A percentile compares a stretch with the other conserved stretches of the same genome.
phyloP scores from a whole-genome alignment of 2,797 vertebrate genomes.

The Vireo griseus region DNA sequence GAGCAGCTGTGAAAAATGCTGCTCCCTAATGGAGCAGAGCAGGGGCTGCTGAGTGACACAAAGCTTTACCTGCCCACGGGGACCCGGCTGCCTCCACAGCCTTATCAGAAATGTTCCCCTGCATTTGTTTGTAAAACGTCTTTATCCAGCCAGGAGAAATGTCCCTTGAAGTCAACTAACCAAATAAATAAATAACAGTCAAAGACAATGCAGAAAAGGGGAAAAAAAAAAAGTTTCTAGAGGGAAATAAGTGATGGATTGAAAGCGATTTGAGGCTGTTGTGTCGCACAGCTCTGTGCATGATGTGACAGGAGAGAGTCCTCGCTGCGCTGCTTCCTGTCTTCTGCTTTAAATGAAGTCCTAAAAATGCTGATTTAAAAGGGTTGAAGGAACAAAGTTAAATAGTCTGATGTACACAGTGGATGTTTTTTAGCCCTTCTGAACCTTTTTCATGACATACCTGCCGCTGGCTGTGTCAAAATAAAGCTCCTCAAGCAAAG shows the following conservation, averaged over 20 bases:
- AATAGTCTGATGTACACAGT: neutral
- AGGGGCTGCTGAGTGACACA: constrained; percentile 9
- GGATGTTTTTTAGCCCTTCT: neutral
- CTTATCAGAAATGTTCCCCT: constrained; percentile 3
- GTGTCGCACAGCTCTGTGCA: neutral
- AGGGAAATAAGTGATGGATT: constrained; percentile 55
- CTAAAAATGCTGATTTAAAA: constrained; percentile 6
- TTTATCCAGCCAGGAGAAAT: constrained; percentile 39
- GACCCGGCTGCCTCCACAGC: neutral
- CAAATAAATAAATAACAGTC: constrained; percentile 35
- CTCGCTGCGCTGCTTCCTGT: neutral
- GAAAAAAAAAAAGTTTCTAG: neutral
- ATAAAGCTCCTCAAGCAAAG: neutral
- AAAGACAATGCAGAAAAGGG: neutral
- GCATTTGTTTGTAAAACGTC: constrained; percentile 40
- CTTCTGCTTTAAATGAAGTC: neutral
- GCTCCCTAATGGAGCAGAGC: constrained; percentile 17
- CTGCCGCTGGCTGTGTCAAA: neutral
- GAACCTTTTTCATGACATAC: neutral
- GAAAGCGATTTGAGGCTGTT: constrained; percentile 24
- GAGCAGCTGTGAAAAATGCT: constrained; percentile 9
- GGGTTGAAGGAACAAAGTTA: neutral
- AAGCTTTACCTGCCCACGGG: constrained; percentile 40
- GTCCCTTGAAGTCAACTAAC: constrained; percentile 48
- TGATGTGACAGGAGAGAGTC: neutral